Evolutionary conservation across 2,888 invertebrate genomes (phyloP).

Genomic region (Gasteruption jaculator): DNA sequence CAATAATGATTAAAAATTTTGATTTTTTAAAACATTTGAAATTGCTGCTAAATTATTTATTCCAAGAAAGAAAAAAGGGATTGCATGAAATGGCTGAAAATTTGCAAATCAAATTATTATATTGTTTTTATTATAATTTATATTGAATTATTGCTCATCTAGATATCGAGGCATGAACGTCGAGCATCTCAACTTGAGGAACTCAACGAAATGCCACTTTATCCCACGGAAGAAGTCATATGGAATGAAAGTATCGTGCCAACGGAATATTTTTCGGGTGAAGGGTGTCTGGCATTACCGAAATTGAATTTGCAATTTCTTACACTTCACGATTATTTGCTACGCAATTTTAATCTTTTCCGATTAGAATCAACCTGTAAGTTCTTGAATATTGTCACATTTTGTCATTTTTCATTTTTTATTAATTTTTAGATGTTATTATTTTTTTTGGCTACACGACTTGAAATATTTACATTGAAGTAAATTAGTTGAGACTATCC

Average conservation of each 20-base stretch:
- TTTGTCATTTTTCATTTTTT: conserved; percentile 5
- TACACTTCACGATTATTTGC: conserved; percentile 94
- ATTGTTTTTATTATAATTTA: conserved; percentile 1
- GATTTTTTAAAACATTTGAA: too few relatives aligned
- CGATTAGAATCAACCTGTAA: conserved; percentile 95
- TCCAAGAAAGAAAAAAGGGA: neutral
- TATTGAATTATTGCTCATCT: conserved; percentile 17
- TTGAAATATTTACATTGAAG: too few relatives aligned
- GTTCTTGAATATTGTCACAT: conserved; percentile 33
- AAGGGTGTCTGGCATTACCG: conserved; percentile 91
- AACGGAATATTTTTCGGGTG: conserved; percentile 94
- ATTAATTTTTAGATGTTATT: neutral
- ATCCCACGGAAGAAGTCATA: conserved; percentile 95
- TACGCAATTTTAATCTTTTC: conserved; percentile 96
- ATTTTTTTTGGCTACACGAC: too few relatives aligned
- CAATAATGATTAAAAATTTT: too few relatives aligned
- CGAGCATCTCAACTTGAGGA: conserved; percentile 89
- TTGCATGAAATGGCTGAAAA: neutral
- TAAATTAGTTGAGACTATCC: too few relatives aligned
- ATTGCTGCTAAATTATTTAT: too few relatives aligned
- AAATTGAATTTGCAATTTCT: conserved; percentile 97
- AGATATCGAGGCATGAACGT: conserved; percentile 82
- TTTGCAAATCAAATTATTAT: neutral
- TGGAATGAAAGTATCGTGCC: conserved; percentile 99
- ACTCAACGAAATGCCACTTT: conserved; percentile 95